phyloP scores from a whole-genome alignment of 2,113 vertebrate genomes.

The Lepus americanus region DNA sequence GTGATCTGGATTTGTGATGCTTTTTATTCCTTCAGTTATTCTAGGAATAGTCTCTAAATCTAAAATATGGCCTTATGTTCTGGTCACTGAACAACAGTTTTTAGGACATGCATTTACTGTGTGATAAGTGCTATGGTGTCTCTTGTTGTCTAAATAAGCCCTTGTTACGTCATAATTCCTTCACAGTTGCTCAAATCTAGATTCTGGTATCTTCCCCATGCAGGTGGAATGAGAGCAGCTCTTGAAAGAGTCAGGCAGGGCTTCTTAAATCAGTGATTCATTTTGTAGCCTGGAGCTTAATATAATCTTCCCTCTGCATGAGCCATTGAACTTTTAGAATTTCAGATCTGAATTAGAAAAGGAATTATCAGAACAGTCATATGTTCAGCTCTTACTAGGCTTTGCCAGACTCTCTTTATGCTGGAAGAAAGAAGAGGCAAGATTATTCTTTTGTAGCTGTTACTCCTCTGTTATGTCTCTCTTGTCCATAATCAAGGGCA shows the following conservation, averaged over 20 bases:
- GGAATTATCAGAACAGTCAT: neutral
- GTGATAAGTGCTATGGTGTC: neutral
- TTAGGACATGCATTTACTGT: neutral
- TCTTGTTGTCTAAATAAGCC: neutral
- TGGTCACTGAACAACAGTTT: neutral
- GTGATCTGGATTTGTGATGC: neutral
- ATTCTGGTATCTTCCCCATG: neutral
- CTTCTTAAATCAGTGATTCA: neutral
- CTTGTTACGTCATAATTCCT: neutral
- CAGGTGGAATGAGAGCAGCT: neutral
- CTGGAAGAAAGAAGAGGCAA: neutral
- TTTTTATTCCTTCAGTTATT: neutral
- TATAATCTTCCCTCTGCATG: slow-evolving; percentile 16
- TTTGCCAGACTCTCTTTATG: neutral
- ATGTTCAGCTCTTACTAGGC: neutral
- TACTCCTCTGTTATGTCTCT: neutral
- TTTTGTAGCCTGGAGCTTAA: slow-evolving; percentile 42
- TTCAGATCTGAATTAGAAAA: slow-evolving; percentile 54
- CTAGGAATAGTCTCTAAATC: neutral
- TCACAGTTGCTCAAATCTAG: neutral
- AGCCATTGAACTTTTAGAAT: slow-evolving; percentile 30
- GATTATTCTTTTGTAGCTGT: neutral
- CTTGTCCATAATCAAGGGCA: neutral
- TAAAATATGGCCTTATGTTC: neutral
- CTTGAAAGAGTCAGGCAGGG: neutral